phyloP scores from a whole-genome alignment of 2,113 vertebrate genomes.

The Hemichromis elongatus region DNA sequence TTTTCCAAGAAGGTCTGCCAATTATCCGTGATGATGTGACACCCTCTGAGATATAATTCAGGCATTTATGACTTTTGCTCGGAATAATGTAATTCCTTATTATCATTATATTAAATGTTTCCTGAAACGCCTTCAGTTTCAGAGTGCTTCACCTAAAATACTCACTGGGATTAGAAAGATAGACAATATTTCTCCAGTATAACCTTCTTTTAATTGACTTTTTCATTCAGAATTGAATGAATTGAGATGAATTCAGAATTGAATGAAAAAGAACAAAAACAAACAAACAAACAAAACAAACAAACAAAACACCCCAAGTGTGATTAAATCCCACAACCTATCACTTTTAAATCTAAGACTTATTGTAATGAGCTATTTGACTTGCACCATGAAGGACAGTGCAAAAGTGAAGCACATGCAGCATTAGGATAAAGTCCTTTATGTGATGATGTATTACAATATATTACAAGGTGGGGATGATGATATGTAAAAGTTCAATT shows the following conservation, averaged over 20 bases:
- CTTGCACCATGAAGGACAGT: neutral
- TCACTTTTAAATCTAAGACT: neutral
- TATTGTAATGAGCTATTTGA: neutral
- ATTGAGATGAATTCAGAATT: neutral
- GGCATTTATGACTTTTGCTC: neutral
- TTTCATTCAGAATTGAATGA: neutral
- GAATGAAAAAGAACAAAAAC: neutral
- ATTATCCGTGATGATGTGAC: neutral
- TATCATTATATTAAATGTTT: neutral
- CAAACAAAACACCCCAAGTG: neutral
- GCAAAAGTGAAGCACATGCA: constrained; percentile 4
- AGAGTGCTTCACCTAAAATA: neutral
- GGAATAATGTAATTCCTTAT: neutral
- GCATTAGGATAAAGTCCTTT: constrained; percentile 35
- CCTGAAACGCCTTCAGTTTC: neutral
- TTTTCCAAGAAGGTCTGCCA: neutral
- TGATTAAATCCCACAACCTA: neutral
- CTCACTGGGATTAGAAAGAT: neutral
- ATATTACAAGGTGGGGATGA: neutral
- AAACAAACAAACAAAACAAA: neutral
- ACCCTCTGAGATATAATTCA: neutral
- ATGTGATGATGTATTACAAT: neutral
- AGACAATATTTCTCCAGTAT: neutral
- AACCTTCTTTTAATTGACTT: neutral
- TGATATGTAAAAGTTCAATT: constrained; percentile 45